Evolutionary conservation across 2,797 vertebrate species (phyloP).

Genomic region (Ceryle rudis): DNA sequence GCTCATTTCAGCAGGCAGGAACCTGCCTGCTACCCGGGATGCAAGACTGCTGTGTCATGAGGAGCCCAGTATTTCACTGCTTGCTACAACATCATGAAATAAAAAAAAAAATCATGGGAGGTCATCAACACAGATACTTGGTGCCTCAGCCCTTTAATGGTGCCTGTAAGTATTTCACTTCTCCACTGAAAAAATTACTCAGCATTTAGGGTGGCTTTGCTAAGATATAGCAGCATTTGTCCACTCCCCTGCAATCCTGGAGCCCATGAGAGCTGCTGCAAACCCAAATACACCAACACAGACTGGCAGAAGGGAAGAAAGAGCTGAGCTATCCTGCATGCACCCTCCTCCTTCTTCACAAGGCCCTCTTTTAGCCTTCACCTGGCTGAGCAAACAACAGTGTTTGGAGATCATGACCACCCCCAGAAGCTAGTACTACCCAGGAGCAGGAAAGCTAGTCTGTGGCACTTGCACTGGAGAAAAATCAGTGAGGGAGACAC

Average conservation of each 20-base stretch:
- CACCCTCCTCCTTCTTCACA: neutral
- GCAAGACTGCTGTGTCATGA: neutral
- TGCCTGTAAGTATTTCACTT: neutral
- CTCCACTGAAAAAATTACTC: neutral
- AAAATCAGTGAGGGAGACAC: neutral
- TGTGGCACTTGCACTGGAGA: neutral
- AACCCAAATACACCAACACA: neutral
- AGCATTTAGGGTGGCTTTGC: neutral
- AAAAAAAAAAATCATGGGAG: neutral
- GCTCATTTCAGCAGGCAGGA: neutral
- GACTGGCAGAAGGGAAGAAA: neutral
- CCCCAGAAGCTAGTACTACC: neutral
- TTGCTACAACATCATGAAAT: neutral
- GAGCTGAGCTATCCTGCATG: rapidly evolving
- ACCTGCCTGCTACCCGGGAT: neutral
- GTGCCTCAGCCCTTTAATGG: no score
- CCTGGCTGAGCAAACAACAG: neutral
- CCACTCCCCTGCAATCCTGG: neutral
- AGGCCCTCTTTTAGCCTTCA: neutral
- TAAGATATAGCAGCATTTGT: neutral
- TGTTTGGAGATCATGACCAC: neutral
- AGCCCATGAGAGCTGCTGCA: neutral
- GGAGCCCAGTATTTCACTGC: neutral
- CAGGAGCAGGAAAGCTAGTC: neutral
- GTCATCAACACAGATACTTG: neutral